Evolutionary conservation across 2,113 vertebrate genomes (phyloP).

Genomic region (Ammodytes dubius): DNA sequence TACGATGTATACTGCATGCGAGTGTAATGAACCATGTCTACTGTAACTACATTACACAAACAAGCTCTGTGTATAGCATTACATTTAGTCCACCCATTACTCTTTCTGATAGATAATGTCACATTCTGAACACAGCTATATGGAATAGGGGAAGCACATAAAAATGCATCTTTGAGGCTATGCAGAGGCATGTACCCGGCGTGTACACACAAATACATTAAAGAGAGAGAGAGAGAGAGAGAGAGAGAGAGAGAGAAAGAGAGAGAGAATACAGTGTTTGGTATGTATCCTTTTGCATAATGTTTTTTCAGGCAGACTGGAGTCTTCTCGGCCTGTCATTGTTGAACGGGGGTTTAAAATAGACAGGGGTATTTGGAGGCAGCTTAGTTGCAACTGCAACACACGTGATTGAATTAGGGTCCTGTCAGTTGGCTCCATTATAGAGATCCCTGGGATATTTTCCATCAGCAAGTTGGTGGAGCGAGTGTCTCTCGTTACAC

Average conservation of each 20-base stretch:
- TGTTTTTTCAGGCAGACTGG: constrained; percentile 78
- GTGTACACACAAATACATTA: constrained; percentile 14
- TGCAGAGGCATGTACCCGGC: constrained; percentile 1
- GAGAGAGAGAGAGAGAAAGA: constrained; percentile 11
- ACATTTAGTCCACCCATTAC: constrained; percentile 4
- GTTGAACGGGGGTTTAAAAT: constrained; percentile 75
- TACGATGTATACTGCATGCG: neutral
- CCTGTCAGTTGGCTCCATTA: constrained; percentile 72
- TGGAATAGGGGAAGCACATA: constrained; percentile 6
- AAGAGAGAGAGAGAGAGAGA: constrained; percentile 27
- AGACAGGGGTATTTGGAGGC: constrained; percentile 70
- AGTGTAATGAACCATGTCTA: neutral
- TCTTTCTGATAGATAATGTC: neutral
- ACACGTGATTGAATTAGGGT: constrained; percentile 78
- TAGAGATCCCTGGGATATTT: constrained; percentile 73
- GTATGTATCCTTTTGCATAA: constrained; percentile 68
- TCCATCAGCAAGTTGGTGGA: constrained; percentile 60
- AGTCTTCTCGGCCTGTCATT: constrained; percentile 68
- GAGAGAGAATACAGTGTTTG: constrained; percentile 32
- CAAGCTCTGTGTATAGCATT: neutral
- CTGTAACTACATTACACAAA: neutral
- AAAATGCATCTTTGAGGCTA: constrained; percentile 2
- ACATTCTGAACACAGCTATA: neutral
- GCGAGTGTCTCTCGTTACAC: constrained; percentile 48
- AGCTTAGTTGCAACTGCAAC: constrained; percentile 72